Percentiles rank a stretch among this genome's conserved stretches.
These are phyloP conservation scores for Callopanchax toddi DNA, from an alignment of 2,113 vertebrate species.

Conservation along the genomic window DNA sequence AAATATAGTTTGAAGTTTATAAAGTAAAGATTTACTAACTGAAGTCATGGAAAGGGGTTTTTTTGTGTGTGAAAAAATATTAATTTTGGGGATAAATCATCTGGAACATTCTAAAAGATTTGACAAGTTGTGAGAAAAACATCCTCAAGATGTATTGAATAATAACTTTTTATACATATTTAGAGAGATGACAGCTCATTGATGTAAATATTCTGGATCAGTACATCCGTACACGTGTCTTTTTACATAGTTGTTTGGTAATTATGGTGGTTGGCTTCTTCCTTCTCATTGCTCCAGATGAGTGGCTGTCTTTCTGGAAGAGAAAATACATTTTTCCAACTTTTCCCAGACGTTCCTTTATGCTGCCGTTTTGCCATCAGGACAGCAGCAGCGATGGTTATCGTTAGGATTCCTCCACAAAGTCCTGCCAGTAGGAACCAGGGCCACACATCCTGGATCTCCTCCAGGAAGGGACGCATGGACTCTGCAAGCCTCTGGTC, in stretches of 20 bases:
- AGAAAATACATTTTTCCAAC: conserved; percentile 25
- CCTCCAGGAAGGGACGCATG: conserved; percentile 82
- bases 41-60: neutral
- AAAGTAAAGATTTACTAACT: neutral
- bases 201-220: too few relatives aligned
- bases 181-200: too few relatives aligned
- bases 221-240: too few relatives aligned
- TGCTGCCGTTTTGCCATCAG: conserved; percentile 1
- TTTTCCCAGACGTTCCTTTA: neutral
- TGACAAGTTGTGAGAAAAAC: conserved; percentile 6
- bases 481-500: conserved; percentile 80
- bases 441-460: conserved; percentile 82
- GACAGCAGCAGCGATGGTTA: conserved; percentile 36
- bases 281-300: conserved; percentile 33
- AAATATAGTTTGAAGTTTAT: conserved; percentile 3
- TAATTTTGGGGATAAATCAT: too few relatives aligned
- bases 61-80: too few relatives aligned
- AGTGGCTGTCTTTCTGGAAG: conserved; percentile 64
- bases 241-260: conserved; percentile 69
- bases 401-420: conserved; percentile 77
- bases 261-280: conserved; percentile 19
- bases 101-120: too few relatives aligned
- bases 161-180: too few relatives aligned
- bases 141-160: too few relatives aligned
- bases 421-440: conserved; percentile 86